These are phyloP conservation scores for Phragmatobia fuliginosa DNA, from an alignment of 2,888 invertebrate species.

Conservation along the genomic window DNA sequence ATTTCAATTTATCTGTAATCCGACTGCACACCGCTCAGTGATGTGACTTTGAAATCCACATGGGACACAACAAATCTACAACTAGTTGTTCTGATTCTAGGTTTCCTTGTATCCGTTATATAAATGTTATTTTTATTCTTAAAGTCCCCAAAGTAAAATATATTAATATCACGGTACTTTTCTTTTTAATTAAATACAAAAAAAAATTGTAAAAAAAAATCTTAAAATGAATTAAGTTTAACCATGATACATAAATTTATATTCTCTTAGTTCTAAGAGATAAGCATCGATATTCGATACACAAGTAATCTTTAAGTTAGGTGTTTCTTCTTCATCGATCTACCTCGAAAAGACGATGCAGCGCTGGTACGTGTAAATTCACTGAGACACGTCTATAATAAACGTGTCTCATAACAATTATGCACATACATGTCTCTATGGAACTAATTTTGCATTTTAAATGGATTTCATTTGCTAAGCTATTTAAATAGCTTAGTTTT, in stretches of 20 bases:
- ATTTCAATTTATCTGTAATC: neutral
- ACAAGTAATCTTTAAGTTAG: neutral
- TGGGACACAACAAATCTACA: neutral
- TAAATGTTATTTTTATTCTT: neutral
- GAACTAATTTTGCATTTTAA: constrained; percentile 21
- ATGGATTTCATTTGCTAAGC: constrained; percentile 9
- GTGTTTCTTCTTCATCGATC: neutral
- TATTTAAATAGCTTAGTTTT: constrained; percentile 9
- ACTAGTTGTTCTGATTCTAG: neutral
- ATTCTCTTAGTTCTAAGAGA: neutral
- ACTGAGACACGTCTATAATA: neutral
- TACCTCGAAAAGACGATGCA: neutral
- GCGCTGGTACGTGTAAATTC: neutral
- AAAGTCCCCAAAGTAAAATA: too few species aligned
- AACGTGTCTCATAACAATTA: neutral
- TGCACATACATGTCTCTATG: constrained; percentile 16
- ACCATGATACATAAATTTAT: neutral
- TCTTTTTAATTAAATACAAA: too few species aligned
- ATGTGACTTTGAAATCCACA: neutral
- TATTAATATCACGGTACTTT: neutral
- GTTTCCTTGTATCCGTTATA: neutral
- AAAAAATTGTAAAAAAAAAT: neutral
- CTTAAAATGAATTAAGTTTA: neutral
- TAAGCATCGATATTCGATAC: neutral
- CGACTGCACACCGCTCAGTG: neutral